These are phyloP conservation scores for Irena cyanogastra DNA, from an alignment of 2,113 vertebrate genomes.

Conservation along the genomic window DNA sequence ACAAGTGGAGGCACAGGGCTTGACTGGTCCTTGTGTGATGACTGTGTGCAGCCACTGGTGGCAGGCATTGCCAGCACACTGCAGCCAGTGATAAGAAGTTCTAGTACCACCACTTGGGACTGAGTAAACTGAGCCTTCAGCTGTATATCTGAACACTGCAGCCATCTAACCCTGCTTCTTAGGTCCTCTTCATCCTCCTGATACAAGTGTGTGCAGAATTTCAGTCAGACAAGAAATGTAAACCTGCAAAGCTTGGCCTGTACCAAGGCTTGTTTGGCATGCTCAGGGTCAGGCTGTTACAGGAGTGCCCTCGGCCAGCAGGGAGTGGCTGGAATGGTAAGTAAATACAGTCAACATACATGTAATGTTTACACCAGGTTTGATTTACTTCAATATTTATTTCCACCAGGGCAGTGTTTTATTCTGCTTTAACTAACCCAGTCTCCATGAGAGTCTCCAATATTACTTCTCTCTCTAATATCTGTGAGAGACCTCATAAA, in stretches of 20 bases:
- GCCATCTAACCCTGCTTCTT: not conserved
- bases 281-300: not conserved
- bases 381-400: not conserved
- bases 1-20: not conserved
- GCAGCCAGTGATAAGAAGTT: not conserved
- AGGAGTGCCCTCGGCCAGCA: fast-evolving
- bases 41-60: not conserved
- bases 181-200: not conserved
- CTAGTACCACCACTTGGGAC: not conserved
- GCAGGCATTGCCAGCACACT: not conserved
- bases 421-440: not conserved
- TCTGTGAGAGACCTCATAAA: not conserved
- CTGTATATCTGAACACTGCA: not conserved
- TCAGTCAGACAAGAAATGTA: not conserved
- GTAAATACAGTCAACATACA: not conserved
- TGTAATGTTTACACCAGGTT: fast-evolving
- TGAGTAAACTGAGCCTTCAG: not conserved
- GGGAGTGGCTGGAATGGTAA: not conserved
- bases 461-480: not conserved
- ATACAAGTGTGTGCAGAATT: not conserved
- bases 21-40: not conserved
- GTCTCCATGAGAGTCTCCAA: not conserved
- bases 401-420: not conserved
- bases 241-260: not conserved
- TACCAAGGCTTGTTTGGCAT: not conserved